Evolutionary conservation across 2,888 invertebrate genomes (phyloP).

Genomic region (Metalampra italica): DNA sequence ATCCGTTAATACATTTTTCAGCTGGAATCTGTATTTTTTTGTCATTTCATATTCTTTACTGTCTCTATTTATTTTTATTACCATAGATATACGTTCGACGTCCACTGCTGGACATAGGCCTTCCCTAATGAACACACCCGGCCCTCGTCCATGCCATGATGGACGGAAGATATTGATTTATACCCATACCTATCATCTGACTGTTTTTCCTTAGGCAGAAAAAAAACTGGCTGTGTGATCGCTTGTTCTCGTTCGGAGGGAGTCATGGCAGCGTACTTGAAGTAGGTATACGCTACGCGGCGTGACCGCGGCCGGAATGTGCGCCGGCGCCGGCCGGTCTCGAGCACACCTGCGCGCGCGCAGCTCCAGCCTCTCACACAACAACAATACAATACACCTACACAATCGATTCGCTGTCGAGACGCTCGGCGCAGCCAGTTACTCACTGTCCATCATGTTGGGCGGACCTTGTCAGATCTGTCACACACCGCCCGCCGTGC

Average conservation of each 20-base stretch:
- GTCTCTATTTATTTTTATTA: no score
- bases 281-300: slow-evolving; percentile 8
- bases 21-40: no score
- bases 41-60: no score
- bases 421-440: slow-evolving; percentile 8
- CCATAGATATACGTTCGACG: no score
- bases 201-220: no score
- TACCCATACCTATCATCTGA: no score
- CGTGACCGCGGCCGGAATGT: slow-evolving; percentile 77
- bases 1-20: no score
- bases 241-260: no score
- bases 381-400: slow-evolving; percentile 27
- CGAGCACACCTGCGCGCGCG: slow-evolving; percentile 80
- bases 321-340: slow-evolving; percentile 82
- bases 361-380: slow-evolving; percentile 27
- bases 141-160: no score
- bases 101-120: no score
- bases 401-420: slow-evolving; percentile 21
- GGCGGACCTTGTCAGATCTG: not conserved
- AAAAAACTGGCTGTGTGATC: not conserved
- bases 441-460: not conserved
- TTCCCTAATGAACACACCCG: no score
- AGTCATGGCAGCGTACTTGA: not conserved
- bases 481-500: not conserved
- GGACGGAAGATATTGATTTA: no score